Percentiles rank a stretch among this genome's conserved stretches.
Evolutionary conservation across 2,888 invertebrate genomes (phyloP).

Genomic region (Apeira syringaria): DNA sequence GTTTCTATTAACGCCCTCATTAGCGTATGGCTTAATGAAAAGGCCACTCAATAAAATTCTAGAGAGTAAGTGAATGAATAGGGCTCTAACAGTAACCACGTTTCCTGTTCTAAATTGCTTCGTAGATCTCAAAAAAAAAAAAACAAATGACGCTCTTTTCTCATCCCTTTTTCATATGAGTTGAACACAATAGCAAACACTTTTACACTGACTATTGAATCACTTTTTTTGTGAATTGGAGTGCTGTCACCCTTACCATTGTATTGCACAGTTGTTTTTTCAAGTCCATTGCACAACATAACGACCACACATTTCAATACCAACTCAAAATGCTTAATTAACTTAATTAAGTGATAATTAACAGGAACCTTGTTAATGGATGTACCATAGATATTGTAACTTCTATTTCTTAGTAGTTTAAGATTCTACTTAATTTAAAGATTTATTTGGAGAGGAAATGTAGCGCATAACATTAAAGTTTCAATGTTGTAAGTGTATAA

Average conservation of each 20-base stretch:
- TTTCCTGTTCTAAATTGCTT: slow-evolving; percentile 43
- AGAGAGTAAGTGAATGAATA: slow-evolving; percentile 37
- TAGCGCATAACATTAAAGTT: slow-evolving; percentile 3
- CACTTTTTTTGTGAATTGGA: slow-evolving; percentile 25
- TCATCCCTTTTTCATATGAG: slow-evolving; percentile 10
- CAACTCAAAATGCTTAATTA: slow-evolving; percentile 38
- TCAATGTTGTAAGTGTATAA: slow-evolving; percentile 11
- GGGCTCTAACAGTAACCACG: slow-evolving; percentile 31
- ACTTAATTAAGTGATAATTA: slow-evolving; percentile 44
- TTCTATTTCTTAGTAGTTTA: slow-evolving; percentile 27
- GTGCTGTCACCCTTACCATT: slow-evolving; percentile 18
- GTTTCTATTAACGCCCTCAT: slow-evolving; percentile 65
- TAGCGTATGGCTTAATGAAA: slow-evolving; percentile 58
- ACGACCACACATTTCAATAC: slow-evolving; percentile 34
- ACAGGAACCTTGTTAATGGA: slow-evolving; percentile 40
- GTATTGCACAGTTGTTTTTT: slow-evolving; percentile 6
- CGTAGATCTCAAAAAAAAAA: slow-evolving; percentile 44
- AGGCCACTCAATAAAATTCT: slow-evolving; percentile 56
- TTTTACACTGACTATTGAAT: slow-evolving; percentile 21
- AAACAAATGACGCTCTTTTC: slow-evolving; percentile 27
- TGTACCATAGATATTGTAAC: slow-evolving; percentile 33
- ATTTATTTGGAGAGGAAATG: slow-evolving; percentile 22
- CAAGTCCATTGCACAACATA: slow-evolving; percentile 17
- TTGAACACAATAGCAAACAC: slow-evolving; percentile 22
- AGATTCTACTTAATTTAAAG: slow-evolving; percentile 32